Base-by-base conservation (phyloP, 2,888 invertebrate species). In the Antitype chi region DNA sequence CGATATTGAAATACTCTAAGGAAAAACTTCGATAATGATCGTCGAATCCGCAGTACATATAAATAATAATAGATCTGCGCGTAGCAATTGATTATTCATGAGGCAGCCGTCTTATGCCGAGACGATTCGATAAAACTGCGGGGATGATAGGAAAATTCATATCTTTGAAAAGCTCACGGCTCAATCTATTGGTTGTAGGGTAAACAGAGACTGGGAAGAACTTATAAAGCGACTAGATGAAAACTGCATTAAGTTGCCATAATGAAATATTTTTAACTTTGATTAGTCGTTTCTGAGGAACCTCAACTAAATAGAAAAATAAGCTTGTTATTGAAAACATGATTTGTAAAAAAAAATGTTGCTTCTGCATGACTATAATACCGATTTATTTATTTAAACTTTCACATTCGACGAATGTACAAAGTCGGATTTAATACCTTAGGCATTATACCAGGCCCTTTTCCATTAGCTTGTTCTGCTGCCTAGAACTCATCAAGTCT, bases 41-140 rank as follows among this genome's bases (percentile, higher is more conserved):
- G 76, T 76, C 68, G 85, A 84, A 89, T 85, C 85, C 78, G 63
- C 71, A 86, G 84, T 84, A 88, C 85, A 89, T 84, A 90, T 80
- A 85, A 88, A 89, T 89, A 74, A 85, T 83, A 77, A 87, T 87
- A 89, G 84, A 86, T 86, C 82, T 81, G 82, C 84, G 82, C 82
- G 84, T 85, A 85, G 81, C 88, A 89, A 91, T 91, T 90, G 91
- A 91, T 90, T 91, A 91, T 91, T 91, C 91, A 91, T 91, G 89
- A 90, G 85, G 69, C 81, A 79, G 83, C 74, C 85, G 80, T 87
- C 88, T 89, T 89, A 89, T 87, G 85, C 86, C 88, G 82, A 80
- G 74, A 76, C 80, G 76, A 74, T 78, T 87, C 81, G 75, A 88
- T 82, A 78, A 75, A 71, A 74, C 80, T 81, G 75, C 69, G 77